These are phyloP conservation scores for Epizoanthus illoricatus DNA, from an alignment of 92 coral and sea anemone genomes.

Conservation along the genomic window DNA sequence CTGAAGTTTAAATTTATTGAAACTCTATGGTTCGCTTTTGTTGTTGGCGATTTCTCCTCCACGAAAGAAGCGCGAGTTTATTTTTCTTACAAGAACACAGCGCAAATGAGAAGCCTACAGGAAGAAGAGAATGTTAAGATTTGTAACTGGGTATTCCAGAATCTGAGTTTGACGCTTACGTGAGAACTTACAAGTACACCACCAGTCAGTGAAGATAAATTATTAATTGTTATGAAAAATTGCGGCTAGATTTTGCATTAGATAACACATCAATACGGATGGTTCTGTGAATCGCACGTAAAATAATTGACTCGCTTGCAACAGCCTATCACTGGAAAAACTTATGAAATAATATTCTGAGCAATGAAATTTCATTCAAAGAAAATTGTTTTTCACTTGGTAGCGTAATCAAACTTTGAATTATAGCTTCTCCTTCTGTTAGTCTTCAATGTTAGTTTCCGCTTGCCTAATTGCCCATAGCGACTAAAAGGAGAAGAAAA, in stretches of 20 bases:
- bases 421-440: neutral
- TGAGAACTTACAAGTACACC: slow-evolving; percentile 20
- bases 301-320: slow-evolving; percentile 1
- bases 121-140: neutral
- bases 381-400: neutral
- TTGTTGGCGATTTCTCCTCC: slow-evolving; percentile 24
- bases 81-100: neutral
- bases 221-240: slow-evolving; percentile 26
- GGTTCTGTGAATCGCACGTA: neutral
- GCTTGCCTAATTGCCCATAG: slow-evolving; percentile 21
- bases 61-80: neutral
- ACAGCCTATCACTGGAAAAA: neutral
- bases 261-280: slow-evolving; percentile 12
- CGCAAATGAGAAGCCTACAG: neutral
- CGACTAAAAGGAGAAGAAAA: neutral
- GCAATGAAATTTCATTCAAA: neutral
- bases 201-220: slow-evolving; percentile 33
- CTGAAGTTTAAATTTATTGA: neutral
- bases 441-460: slow-evolving; percentile 13
- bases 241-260: slow-evolving; percentile 21
- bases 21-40: slow-evolving; percentile 12
- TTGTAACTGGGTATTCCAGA: neutral
- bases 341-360: neutral
- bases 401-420: neutral
- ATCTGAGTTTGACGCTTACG: neutral